phyloP scores from a whole-genome alignment of 2,888 invertebrate genomes.

The Pristionchus mayeri region DNA sequence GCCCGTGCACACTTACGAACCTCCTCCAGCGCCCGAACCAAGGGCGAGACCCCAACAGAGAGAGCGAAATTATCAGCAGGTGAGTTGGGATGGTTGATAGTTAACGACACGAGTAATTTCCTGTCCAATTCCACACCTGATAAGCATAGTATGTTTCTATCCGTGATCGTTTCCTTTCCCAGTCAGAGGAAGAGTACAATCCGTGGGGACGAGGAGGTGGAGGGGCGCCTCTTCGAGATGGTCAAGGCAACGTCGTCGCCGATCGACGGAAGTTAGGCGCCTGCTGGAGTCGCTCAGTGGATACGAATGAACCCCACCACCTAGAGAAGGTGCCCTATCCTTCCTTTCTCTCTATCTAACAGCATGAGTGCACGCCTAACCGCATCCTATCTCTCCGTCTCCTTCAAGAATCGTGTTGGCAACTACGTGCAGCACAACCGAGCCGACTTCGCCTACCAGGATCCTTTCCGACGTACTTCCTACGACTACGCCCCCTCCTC shows the following conservation, averaged over 20 bases:
- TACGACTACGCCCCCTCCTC: neutral
- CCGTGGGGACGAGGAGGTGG: conserved; percentile 56
- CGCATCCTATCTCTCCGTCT: neutral
- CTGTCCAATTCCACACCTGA: neutral
- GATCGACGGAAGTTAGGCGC: conserved; percentile 52
- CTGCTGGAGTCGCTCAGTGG: conserved; percentile 52
- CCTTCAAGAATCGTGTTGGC: neutral
- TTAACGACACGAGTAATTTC: neutral
- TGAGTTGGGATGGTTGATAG: neutral
- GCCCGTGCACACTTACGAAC: neutral
- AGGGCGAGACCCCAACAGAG: neutral
- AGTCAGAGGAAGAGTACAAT: conserved; percentile 51
- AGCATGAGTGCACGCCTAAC: neutral
- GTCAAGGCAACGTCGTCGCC: conserved; percentile 55
- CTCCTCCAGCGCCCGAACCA: neutral
- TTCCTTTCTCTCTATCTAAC: neutral
- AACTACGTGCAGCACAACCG: conserved; percentile 15
- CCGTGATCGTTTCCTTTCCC: neutral
- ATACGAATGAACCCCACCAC: conserved; percentile 53
- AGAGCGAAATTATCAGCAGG: neutral
- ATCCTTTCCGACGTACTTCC: neutral
- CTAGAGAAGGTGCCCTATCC: conserved; percentile 46
- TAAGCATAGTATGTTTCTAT: too few species aligned
- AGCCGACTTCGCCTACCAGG: neutral
- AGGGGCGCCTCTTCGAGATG: conserved; percentile 57